Conservation (phyloP, 2,797 vertebrate genomes). For the Adelosebastes latens region DNA sequence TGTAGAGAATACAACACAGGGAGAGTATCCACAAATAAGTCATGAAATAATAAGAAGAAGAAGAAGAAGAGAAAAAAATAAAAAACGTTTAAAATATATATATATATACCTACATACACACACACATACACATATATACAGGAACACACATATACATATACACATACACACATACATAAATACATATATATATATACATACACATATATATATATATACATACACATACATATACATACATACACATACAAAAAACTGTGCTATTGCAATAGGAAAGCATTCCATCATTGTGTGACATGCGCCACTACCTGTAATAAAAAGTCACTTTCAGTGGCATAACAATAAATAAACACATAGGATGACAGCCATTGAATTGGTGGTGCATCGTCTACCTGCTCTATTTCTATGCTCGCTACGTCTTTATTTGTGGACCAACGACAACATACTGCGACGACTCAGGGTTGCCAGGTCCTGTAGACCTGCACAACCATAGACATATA, state of each 20-base stretch:
- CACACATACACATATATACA: too few species aligned
- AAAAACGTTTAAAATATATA: too few species aligned
- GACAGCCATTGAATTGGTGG: neutral
- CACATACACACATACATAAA: fast-evolving
- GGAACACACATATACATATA: too few species aligned
- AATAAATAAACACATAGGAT: neutral
- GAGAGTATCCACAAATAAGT: too few species aligned
- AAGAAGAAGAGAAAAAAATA: too few species aligned
- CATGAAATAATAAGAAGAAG: too few species aligned
- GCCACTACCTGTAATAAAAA: neutral
- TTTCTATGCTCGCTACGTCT: slow-evolving; percentile 30
- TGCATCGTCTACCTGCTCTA: neutral
- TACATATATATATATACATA: too few species aligned
- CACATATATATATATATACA: too few species aligned
- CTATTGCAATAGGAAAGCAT: neutral
- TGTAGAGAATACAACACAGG: too few species aligned
- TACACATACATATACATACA: too few species aligned
- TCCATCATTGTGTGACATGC: neutral
- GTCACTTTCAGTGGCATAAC: neutral
- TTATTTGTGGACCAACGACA: slow-evolving; percentile 29
- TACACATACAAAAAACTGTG: neutral
- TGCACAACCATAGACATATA: neutral
- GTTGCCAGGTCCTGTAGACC: slow-evolving; percentile 55
- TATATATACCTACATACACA: too few species aligned
- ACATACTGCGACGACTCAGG: slow-evolving; percentile 16